These are phyloP conservation scores for Tachycineta bicolor DNA, from an alignment of 2,113 vertebrate species.

Conservation along the genomic window DNA sequence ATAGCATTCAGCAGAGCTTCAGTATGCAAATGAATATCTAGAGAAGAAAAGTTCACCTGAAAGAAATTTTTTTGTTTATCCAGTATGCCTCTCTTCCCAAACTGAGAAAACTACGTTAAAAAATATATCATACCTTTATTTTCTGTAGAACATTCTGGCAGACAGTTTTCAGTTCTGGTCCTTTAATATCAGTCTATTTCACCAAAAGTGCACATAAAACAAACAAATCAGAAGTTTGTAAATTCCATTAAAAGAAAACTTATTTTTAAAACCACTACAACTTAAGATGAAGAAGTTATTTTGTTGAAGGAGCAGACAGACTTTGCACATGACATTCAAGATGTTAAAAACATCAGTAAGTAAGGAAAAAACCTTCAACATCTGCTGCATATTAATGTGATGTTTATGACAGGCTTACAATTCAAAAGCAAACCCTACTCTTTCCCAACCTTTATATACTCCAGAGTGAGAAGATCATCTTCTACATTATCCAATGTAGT, in stretches of 20 bases:
- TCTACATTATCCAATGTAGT: slow-evolving; percentile 93
- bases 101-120: not conserved
- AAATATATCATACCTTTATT: slow-evolving; percentile 82
- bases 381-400: not conserved
- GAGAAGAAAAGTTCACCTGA: slow-evolving; percentile 90
- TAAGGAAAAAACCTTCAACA: not conserved
- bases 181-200: slow-evolving; percentile 85
- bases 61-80: slow-evolving; percentile 69
- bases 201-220: not conserved
- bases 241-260: not conserved
- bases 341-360: not conserved
- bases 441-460: slow-evolving; percentile 86
- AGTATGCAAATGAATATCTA: slow-evolving; percentile 94
- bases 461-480: slow-evolving; percentile 89
- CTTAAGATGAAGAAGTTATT: not conserved
- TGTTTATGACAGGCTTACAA: not conserved
- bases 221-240: not conserved
- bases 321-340: not conserved
- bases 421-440: not conserved
- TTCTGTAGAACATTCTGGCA: slow-evolving; percentile 89
- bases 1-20: slow-evolving; percentile 91
- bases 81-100: not conserved
- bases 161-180: slow-evolving; percentile 82
- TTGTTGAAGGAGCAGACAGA: not conserved
- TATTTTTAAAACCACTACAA: not conserved